phyloP scores from a whole-genome alignment of 1,140 invertebrate genomes.

The Homarus americanus region DNA sequence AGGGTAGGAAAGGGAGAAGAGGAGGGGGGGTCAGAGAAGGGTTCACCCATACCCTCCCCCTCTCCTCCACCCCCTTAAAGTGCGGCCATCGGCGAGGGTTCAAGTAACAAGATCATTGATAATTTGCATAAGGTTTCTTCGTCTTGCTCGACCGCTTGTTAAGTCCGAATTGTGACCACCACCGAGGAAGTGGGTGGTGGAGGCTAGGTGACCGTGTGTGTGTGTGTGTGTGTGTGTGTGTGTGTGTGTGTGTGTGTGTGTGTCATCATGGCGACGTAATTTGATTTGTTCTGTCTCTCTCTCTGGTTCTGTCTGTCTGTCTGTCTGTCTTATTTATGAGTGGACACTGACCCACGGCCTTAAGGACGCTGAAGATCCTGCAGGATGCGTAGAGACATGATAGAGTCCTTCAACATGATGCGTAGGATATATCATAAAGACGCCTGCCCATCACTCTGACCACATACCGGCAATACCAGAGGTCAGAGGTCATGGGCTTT shows the following conservation, averaged over 20 bases:
- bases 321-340: constrained; percentile 19
- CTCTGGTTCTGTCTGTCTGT: constrained; percentile 24
- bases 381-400: no score
- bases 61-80: background rate
- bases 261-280: no score
- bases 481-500: no score
- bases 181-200: background rate
- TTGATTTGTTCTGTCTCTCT: background rate
- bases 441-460: no score
- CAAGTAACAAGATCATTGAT: constrained; percentile 58
- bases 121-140: constrained; percentile 61
- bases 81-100: constrained; percentile 21
- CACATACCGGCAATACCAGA: no score
- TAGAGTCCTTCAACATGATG: no score
- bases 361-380: no score
- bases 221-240: background rate
- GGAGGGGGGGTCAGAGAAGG: constrained; percentile 15
- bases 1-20: background rate
- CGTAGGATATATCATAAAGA: no score
- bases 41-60: constrained; percentile 20
- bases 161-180: constrained; percentile 5
- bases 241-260: no score
- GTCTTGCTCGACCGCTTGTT: background rate
- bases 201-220: background rate
- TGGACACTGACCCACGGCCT: no score